Percentiles rank a stretch among this genome's conserved stretches.
These are phyloP conservation scores for Macrosoma leucophasiata DNA, from an alignment of 2,888 invertebrate species.

Conservation along the genomic window DNA sequence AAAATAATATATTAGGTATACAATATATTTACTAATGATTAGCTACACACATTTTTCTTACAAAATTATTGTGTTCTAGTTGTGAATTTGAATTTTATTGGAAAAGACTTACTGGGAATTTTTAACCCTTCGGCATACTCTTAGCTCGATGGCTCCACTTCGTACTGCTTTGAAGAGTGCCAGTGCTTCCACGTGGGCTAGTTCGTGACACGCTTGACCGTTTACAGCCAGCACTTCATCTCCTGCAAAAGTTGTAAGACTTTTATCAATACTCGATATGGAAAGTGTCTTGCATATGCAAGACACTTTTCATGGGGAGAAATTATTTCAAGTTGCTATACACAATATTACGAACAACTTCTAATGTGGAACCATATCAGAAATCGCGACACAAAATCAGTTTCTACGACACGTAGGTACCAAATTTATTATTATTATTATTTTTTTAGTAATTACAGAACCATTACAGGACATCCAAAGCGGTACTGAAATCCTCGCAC, in stretches of 20 bases:
- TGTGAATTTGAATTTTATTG: not conserved
- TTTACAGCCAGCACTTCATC: conserved; percentile 90
- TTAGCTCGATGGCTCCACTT: conserved; percentile 83
- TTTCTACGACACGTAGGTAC: too few species aligned
- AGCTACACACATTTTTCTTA: not conserved
- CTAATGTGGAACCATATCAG: too few species aligned
- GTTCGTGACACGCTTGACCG: conserved; percentile 85
- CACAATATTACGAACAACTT: too few species aligned
- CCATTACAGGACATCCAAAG: too few species aligned
- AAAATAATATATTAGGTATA: too few species aligned
- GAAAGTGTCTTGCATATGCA: too few species aligned
- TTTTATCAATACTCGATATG: not conserved
- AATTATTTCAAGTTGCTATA: too few species aligned
- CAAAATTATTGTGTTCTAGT: not conserved
- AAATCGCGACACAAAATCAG: too few species aligned
- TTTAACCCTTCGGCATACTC: conserved; percentile 79
- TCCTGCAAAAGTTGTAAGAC: conserved; percentile 62
- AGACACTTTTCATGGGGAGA: too few species aligned
- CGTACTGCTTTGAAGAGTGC: conserved; percentile 87
- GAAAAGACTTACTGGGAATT: conserved; percentile 53
- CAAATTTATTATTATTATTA: too few species aligned
- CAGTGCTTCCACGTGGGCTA: conserved; percentile 87
- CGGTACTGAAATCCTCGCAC: too few species aligned
- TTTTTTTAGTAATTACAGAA: too few species aligned
- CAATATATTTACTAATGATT: conserved; percentile 2